Base-by-base conservation (phyloP, 1,140 invertebrate genomes). In the Drosophila carrolli region DNA sequence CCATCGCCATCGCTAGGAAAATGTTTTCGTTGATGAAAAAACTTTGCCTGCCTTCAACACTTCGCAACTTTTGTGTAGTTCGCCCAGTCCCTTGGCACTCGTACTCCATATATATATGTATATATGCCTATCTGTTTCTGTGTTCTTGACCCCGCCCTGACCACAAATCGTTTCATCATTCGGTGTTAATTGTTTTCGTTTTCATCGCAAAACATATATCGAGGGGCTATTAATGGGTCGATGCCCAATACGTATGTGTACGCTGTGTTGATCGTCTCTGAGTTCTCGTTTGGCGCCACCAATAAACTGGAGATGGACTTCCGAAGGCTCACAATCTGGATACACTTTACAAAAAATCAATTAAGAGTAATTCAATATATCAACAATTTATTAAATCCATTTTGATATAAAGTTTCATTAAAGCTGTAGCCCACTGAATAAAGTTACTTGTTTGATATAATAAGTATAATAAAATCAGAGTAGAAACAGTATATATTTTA, bases 11-110 rank as follows among this genome's bases (percentile, higher is more conserved):
- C 61, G 46, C 47, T 81, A 62, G 44, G 60, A 79, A 83, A 89
- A 84, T 89, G 84, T 89, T 88, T 89, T 89, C 77, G 85, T 89
- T 89, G 84, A 89, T 89, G 84, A 89, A 89, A 89, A 89, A 89
- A 89, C 84, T 89, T 89, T 89, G 84, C 47, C 73, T 89, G 84
- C 73, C 84, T 89, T 88, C 76, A 88, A 88, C 83, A 88, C 83
- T 88, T 88, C 84, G 71, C 84, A 88, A 88, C 83, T 89, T 88
- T 81, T 84, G 67, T 74, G 73, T 84, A 89, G 83, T 84, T 89
- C 74, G 48, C 75, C 81, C 78, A 55, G n/a, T 55, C 48, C 32
- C 44, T 51, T n/a, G 8, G n/a, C 10, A 13, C 14, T 14, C 2
- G 14, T 8, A 4, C 48, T 19, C 47, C 41, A 43, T 57, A 8